Conservation (phyloP, 2,797 vertebrate species). For the Peromyscus nudipes region DNA sequence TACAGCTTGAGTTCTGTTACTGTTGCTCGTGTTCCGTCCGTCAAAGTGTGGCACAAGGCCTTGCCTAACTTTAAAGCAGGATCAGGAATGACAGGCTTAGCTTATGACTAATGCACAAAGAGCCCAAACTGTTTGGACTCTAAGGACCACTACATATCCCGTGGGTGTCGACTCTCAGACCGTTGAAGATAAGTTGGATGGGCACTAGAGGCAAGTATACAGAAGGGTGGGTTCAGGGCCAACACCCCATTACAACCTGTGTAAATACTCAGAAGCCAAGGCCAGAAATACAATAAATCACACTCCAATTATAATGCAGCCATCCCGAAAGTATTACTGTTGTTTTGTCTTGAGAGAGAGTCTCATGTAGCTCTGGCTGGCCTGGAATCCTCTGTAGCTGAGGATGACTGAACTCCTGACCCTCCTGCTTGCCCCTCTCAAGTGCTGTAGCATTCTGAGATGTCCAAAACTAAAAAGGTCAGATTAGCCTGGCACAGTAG, state of each 20-base stretch:
- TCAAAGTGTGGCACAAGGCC: neutral
- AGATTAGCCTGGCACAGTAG: neutral
- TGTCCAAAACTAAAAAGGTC: neutral
- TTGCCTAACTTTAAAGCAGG: constrained; percentile 39
- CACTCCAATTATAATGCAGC: neutral
- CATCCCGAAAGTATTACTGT: neutral
- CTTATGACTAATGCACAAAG: neutral
- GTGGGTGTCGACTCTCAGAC: neutral
- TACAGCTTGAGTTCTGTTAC: neutral
- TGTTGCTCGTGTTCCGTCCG: neutral
- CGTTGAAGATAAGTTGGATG: neutral
- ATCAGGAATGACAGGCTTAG: neutral
- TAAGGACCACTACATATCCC: neutral
- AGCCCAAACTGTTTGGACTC: neutral
- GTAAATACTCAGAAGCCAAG: neutral
- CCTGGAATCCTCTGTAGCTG: neutral
- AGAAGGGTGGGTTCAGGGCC: neutral
- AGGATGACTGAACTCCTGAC: neutral
- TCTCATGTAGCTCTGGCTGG: neutral
- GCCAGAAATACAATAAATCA: neutral
- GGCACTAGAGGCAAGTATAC: neutral
- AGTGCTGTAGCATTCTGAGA: neutral
- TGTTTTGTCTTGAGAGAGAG: neutral
- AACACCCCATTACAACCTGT: neutral
- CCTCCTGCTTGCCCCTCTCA: neutral